phyloP scores from a whole-genome alignment of 2,888 invertebrate genomes.

The Malthinus flaveolus region DNA sequence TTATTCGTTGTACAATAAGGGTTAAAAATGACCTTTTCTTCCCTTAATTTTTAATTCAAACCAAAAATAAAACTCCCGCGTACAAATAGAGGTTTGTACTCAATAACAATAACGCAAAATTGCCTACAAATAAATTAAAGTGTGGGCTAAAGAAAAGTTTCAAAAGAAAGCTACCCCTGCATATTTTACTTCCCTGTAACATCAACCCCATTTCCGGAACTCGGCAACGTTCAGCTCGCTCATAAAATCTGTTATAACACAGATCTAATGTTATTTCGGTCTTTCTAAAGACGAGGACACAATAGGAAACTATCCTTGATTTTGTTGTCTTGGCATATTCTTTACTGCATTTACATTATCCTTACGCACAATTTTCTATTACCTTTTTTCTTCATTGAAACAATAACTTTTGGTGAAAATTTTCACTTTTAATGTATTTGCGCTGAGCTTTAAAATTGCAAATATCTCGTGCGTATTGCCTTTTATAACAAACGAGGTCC shows the following conservation, averaged over 20 bases:
- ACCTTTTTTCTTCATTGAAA: no score
- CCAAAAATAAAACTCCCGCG: no score
- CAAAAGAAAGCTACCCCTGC: conserved; percentile 25
- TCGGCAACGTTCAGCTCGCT: conserved; percentile 24
- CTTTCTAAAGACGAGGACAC: conserved; percentile 25
- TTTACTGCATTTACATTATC: conserved; percentile 22
- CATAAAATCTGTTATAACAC: conserved; percentile 36
- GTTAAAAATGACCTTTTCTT: no score
- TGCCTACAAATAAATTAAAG: conserved; percentile 21
- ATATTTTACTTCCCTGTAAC: conserved; percentile 27
- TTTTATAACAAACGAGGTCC: no score
- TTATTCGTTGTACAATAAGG: no score
- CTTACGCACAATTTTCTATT: neutral
- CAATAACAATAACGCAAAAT: conserved; percentile 25
- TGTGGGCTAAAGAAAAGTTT: conserved; percentile 13
- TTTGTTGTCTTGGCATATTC: conserved; percentile 31
- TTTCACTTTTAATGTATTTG: no score
- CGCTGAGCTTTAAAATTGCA: no score
- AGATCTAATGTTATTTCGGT: conserved; percentile 35
- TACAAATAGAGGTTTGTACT: conserved; percentile 1
- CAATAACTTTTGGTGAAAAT: no score
- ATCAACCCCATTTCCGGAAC: conserved; percentile 25
- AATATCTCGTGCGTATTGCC: no score
- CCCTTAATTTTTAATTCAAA: no score
- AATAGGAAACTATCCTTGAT: conserved; percentile 31